phyloP scores from a whole-genome alignment of 2,113 vertebrate species.

The Lamprologus lemairii region DNA sequence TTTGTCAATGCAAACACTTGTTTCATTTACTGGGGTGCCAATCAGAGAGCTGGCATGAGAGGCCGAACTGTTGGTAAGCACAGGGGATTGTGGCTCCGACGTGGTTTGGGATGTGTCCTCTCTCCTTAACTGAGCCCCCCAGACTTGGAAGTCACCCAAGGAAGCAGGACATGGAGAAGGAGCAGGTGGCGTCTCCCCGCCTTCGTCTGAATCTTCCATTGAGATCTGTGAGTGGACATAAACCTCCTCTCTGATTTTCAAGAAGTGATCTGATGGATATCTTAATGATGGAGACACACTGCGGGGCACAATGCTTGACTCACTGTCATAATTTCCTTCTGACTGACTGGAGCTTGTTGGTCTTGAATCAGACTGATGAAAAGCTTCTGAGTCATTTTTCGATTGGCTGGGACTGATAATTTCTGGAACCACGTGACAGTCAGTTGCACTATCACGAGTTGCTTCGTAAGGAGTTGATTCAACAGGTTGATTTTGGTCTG shows the following conservation, averaged over 20 bases:
- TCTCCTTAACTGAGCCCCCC: conserved; percentile 19
- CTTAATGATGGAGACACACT: conserved; percentile 41
- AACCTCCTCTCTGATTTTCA: conserved; percentile 65
- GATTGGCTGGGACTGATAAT: neutral
- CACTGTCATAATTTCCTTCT: conserved; percentile 28
- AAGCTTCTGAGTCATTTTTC: neutral
- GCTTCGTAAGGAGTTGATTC: neutral
- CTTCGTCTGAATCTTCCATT: conserved; percentile 64
- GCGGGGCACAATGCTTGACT: conserved; percentile 4
- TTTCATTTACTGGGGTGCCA: conserved; percentile 42
- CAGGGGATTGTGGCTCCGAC: conserved; percentile 38
- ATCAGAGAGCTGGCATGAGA: conserved; percentile 51
- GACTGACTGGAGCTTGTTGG: neutral
- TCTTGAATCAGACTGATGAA: conserved; percentile 6
- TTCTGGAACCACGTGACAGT: neutral
- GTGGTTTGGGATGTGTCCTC: neutral
- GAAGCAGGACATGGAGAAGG: conserved; percentile 16
- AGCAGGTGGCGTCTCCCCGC: conserved; percentile 50
- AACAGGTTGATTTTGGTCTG: neutral
- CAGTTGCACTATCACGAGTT: neutral
- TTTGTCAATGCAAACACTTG: conserved; percentile 6
- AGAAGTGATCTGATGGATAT: conserved; percentile 60
- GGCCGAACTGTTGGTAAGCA: conserved; percentile 41
- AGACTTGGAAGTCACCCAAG: conserved; percentile 19
- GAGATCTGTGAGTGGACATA: conserved; percentile 68